phyloP scores from a whole-genome alignment of 2,888 invertebrate genomes.

The Slavum lentiscoides region DNA sequence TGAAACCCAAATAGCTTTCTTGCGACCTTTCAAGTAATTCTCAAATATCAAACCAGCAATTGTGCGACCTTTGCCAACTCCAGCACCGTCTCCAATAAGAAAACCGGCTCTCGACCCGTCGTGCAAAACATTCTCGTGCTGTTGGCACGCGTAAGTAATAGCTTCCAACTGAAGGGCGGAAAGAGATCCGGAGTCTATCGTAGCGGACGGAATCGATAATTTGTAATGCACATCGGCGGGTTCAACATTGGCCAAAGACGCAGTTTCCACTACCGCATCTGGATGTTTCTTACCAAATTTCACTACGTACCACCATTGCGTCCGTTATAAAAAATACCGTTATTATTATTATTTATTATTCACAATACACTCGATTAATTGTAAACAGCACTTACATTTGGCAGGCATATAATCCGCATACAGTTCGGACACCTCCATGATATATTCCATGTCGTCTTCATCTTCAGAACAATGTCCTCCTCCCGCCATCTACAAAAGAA shows the following conservation, averaged over 20 bases:
- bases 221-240: slow-evolving; percentile 91
- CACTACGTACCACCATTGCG: no score
- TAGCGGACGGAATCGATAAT: slow-evolving; percentile 79
- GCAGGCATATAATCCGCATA: slow-evolving; percentile 98
- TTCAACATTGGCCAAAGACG: slow-evolving; percentile 92
- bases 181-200: slow-evolving; percentile 80
- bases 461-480: slow-evolving; percentile 54
- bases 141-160: slow-evolving; percentile 95
- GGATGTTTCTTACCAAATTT: slow-evolving; percentile 95
- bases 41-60: slow-evolving; percentile 98
- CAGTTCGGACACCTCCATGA: slow-evolving; percentile 97
- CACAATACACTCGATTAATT: not conserved
- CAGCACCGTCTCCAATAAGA: slow-evolving; percentile 96
- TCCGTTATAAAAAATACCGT: slow-evolving; percentile 9
- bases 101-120: slow-evolving; percentile 92
- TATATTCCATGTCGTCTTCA: slow-evolving; percentile 61
- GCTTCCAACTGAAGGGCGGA: slow-evolving; percentile 97
- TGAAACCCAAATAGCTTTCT: slow-evolving; percentile 95
- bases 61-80: slow-evolving; percentile 96
- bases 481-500: slow-evolving; percentile 39
- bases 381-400: slow-evolving; percentile 69
- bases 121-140: slow-evolving; percentile 87
- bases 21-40: slow-evolving; percentile 90
- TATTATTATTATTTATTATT: not conserved
- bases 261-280: slow-evolving; percentile 98